Evolutionary conservation across 2,888 invertebrate species (phyloP), one percentile per base, ranked within the genome.

Genomic region (Agonopterix alstromeriana): DNA sequence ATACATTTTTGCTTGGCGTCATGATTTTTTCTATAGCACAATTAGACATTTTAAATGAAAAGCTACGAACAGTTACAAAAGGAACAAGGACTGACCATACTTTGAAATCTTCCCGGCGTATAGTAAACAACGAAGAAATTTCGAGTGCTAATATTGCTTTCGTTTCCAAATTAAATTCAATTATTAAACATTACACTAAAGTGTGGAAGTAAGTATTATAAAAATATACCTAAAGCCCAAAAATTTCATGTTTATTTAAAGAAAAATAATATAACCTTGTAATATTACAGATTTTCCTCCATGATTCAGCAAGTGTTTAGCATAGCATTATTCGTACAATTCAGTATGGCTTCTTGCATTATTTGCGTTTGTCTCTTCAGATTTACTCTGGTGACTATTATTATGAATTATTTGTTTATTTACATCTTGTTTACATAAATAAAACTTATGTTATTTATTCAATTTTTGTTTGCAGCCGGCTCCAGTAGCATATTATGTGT

Each of bases 291-390:
- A 51, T 78, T 74, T 53, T 79, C 76, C 51, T 9, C 47, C n/a
- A 55, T 75, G 10, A 55, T 78, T 10, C 60, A 82, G 60, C 55
- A 73, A 1, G 61, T 70, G 8, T 83, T 82, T 45, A 73, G 74
- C 47, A 35, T 65, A 1, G 64, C 72, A 1, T 35, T 82, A 36
- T 79, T 84, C 54, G 53, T 70, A 8, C 82, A 82, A 54, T 77
- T 82, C 36, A 59, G 72, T 45, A 60, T 77, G 61, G 70, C 77
- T 2, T 78, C 82, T 1, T 70, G 68, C 48, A 68, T 79, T 10
- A 74, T 83, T 51, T 84, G 84, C 52, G 68, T 79, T 47, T 77
- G 77, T 36, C 62, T 82, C 5, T 75, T 77, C 53, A 67, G 80
- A 55, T 81, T 82, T 54, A 82, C 78, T 4, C 52, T 80, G 69